Conservation (phyloP, 1,140 invertebrate genomes). For the Dendrolimus kikuchii region DNA sequence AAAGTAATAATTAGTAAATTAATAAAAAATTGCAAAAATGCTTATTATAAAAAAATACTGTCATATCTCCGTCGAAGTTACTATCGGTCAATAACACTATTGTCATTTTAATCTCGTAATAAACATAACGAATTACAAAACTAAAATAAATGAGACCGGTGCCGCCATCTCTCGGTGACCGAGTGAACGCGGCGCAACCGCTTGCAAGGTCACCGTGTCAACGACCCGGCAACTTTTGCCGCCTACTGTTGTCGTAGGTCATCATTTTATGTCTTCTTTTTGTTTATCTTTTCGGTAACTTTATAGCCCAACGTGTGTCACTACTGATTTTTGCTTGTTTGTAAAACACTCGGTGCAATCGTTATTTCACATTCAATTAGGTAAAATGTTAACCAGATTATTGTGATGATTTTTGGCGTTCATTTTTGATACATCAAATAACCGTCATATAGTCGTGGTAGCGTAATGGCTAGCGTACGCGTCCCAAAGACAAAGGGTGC, state of each 20-base stretch:
- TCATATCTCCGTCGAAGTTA: too few species aligned
- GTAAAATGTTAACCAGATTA: too few species aligned
- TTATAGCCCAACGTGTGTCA: slow-evolving; percentile 53
- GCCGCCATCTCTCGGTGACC: slow-evolving; percentile 53
- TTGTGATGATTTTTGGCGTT: too few species aligned
- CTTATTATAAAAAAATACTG: too few species aligned
- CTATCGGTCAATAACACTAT: not conserved
- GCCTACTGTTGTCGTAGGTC: slow-evolving; percentile 70
- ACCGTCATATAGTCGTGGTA: too few species aligned
- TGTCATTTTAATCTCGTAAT: slow-evolving; percentile 12
- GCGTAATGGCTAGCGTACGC: too few species aligned
- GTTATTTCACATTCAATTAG: too few species aligned
- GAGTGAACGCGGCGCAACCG: slow-evolving; percentile 24
- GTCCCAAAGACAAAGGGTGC: too few species aligned
- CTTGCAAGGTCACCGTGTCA: slow-evolving; percentile 66
- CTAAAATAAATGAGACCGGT: slow-evolving; percentile 8
- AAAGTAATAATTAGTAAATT: too few species aligned
- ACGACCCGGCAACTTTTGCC: slow-evolving; percentile 68
- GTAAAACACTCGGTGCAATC: too few species aligned
- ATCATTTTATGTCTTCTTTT: slow-evolving; percentile 73
- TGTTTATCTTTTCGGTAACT: slow-evolving; percentile 70
- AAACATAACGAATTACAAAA: slow-evolving; percentile 4
- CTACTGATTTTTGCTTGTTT: slow-evolving; percentile 13
- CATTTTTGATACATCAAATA: too few species aligned
- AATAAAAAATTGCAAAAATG: too few species aligned